Conservation (phyloP, 2,113 vertebrate species). For the Haplochromis burtoni region DNA sequence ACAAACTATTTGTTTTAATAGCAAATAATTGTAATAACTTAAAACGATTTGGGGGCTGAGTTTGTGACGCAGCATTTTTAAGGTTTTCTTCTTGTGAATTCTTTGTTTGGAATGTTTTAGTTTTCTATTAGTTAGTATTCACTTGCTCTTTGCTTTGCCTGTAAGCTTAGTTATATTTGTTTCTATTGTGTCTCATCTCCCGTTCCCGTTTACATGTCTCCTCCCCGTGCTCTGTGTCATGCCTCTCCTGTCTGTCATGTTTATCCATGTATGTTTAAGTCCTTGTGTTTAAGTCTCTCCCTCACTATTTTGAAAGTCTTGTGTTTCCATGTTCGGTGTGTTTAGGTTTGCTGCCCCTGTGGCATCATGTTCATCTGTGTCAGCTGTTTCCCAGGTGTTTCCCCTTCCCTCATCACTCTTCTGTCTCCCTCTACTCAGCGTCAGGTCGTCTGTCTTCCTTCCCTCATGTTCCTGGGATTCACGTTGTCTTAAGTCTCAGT, state of each 20-base stretch:
- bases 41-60: neutral
- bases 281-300: neutral
- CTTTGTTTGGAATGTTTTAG: neutral
- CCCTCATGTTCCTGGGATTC: neutral
- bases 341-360: neutral
- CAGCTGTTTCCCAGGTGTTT: neutral
- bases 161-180: accelerated
- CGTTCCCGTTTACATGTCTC: neutral
- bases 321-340: neutral
- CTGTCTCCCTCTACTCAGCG: neutral
- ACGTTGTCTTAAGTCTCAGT: neutral
- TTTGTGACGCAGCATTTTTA: neutral
- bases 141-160: neutral
- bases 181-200: too few relatives aligned
- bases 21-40: neutral
- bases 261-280: neutral
- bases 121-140: neutral
- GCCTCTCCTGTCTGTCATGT: neutral
- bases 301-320: neutral
- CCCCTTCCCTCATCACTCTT: neutral
- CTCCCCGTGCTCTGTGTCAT: neutral
- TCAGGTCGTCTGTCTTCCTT: neutral
- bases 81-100: neutral
- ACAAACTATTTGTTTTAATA: neutral
- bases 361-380: neutral